A percentile compares a stretch with the other conserved stretches of the same genome.
These are phyloP conservation scores for Nephila pilipes DNA, from an alignment of 1,140 invertebrate species.

Conservation along the genomic window DNA sequence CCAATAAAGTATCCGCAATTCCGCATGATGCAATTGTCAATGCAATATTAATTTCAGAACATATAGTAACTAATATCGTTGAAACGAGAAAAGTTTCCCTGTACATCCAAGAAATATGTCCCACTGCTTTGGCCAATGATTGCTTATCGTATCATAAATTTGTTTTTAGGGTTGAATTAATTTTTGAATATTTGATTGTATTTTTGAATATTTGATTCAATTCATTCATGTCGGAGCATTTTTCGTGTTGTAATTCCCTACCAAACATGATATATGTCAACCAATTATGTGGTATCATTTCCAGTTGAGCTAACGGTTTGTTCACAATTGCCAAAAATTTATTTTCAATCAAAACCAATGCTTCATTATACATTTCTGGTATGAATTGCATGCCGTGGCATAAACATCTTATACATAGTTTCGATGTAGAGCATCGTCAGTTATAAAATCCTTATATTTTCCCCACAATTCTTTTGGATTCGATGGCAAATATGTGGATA, in stretches of 20 bases:
- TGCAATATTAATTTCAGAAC: too few relatives aligned
- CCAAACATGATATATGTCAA: slow-evolving; percentile 12
- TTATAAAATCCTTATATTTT: slow-evolving; percentile 80
- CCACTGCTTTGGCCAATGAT: neutral
- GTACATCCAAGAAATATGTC: neutral
- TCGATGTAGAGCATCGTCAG: slow-evolving; percentile 80
- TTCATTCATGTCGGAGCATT: slow-evolving; percentile 52
- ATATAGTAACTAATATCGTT: too few relatives aligned
- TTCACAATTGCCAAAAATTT: neutral
- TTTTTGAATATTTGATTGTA: slow-evolving; percentile 33
- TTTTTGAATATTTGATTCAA: slow-evolving; percentile 43
- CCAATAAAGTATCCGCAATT: neutral
- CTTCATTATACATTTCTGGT: slow-evolving; percentile 79
- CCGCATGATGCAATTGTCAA: too few relatives aligned
- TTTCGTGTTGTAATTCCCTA: slow-evolving; percentile 58
- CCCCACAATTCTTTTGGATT: slow-evolving; percentile 78
- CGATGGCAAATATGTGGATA: neutral
- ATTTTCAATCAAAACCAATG: slow-evolving; percentile 80
- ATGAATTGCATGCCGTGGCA: slow-evolving; percentile 78
- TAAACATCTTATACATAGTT: slow-evolving; percentile 54
- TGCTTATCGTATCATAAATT: slow-evolving; percentile 63
- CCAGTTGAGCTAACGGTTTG: slow-evolving; percentile 65
- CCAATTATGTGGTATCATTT: slow-evolving; percentile 69
- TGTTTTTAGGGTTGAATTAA: slow-evolving; percentile 17
- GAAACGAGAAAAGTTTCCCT: too few relatives aligned